Evolutionary conservation across 2,888 invertebrate genomes (phyloP), one percentile per base, ranked within the genome.

Genomic region (Drosophila atripex): DNA sequence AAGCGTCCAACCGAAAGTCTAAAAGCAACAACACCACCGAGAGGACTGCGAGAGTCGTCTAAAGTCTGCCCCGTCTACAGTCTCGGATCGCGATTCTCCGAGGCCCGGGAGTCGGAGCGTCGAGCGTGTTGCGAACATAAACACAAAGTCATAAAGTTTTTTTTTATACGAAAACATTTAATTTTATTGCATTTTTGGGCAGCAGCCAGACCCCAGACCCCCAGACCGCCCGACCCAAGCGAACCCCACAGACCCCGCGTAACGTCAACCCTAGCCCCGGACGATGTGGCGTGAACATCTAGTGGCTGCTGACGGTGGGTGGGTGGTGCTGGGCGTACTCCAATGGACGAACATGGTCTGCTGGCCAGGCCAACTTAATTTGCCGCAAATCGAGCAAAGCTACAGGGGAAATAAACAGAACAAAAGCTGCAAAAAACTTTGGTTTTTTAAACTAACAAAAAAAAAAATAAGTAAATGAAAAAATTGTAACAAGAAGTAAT

Each of bases 151-250:
- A 87, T 85, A 85, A 85, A 85, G 70, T 85, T 85, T 83, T 85
- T 84, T 84, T 83, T 85, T 85, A 86, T 78, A 85, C 83, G 87
- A 85, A 82, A 85, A 78, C 86, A 85, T 84, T 84, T 84, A 84
- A 87, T 84, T 84, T 84, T 84, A 84, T 87, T 84, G 84, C 86
- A 87, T 86, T 85, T 84, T 85, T 86, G 86, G 88, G 86, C 87
- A 75, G 65, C 74, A 60, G 70, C 74, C 72, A 60, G 74, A 60
- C 52, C 46, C 70, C 52, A 63, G 47, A 58, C 56, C 41, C 25
- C 60, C 52, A 63, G 47, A 58, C 56, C 41, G 16, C 25, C 25
- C 18, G 16, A 12, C 32, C 32, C 32, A 9, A 12, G 25, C n/a
- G 0, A 32, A 46, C 25, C 50, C 46, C 21, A 30, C 9, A 7